Percentiles rank a stretch among this genome's conserved stretches.
Evolutionary conservation across 2,797 vertebrate species (phyloP).

Genomic region (Odontamblyopus rebecca): DNA sequence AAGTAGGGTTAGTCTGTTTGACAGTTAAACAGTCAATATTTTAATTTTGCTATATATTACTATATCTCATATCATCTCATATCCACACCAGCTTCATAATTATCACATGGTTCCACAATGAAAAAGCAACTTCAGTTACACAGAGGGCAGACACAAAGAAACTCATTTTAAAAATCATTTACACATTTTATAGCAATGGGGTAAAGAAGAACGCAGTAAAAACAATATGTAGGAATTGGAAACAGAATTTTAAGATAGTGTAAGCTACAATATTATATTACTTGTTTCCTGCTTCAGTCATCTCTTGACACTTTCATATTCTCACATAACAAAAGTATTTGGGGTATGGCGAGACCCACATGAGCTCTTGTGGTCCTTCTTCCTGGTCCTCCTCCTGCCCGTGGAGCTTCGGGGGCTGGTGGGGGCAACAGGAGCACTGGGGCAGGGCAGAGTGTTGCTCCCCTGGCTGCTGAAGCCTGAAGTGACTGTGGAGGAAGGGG

Average conservation of each 20-base stretch:
- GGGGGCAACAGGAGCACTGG: constrained; percentile 78
- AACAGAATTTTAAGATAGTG: not conserved
- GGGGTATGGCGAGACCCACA: constrained; percentile 69
- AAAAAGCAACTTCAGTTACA: not conserved
- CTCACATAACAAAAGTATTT: too few relatives aligned
- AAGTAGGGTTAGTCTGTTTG: too few relatives aligned
- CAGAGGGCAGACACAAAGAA: not conserved
- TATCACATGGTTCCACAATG: too few relatives aligned
- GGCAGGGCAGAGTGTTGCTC: constrained; percentile 85
- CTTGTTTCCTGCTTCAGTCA: too few relatives aligned
- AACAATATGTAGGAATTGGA: not conserved
- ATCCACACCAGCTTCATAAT: too few relatives aligned
- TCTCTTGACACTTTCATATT: too few relatives aligned
- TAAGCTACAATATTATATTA: too few relatives aligned
- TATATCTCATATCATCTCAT: too few relatives aligned
- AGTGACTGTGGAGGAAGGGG: constrained; percentile 85
- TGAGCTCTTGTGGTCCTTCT: constrained; percentile 94
- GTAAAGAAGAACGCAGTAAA: not conserved
- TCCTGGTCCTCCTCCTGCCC: constrained; percentile 84
- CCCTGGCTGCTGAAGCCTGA: constrained; percentile 89
- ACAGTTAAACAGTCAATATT: too few relatives aligned
- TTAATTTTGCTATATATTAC: too few relatives aligned
- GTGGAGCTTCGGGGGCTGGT: constrained; percentile 87
- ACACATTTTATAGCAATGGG: not conserved
- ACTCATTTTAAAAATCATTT: not conserved